Percentiles rank a stretch among this genome's conserved stretches.
phyloP scores from a whole-genome alignment of 2,797 vertebrate genomes.

The Arrhamphus sclerolepis region DNA sequence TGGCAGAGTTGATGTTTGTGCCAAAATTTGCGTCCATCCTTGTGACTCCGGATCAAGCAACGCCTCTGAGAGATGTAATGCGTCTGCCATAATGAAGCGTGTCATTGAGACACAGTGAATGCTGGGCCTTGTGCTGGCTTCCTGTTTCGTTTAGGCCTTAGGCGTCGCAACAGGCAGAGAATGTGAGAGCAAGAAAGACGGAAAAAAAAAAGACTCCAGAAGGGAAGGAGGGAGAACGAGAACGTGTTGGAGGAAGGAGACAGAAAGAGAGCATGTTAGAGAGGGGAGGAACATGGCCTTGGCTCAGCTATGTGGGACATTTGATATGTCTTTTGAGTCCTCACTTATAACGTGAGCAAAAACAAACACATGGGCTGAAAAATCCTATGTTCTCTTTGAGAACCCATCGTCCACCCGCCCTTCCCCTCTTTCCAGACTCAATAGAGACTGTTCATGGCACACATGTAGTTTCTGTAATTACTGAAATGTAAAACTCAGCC shows the following conservation, averaged over 20 bases:
- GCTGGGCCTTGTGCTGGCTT: constrained; percentile 80
- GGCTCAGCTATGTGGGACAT: constrained; percentile 80
- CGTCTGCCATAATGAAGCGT: constrained; percentile 76
- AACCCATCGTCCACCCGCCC: constrained; percentile 52
- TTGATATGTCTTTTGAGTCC: constrained; percentile 83
- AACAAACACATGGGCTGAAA: constrained; percentile 83
- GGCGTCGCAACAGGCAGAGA: constrained; percentile 77
- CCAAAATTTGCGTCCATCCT: constrained; percentile 77
- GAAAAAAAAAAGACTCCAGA: constrained; percentile 67
- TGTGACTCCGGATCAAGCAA: constrained; percentile 71
- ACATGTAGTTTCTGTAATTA: constrained; percentile 80
- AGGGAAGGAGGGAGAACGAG: constrained; percentile 66
- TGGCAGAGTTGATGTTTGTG: constrained; percentile 54
- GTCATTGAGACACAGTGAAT: constrained; percentile 83
- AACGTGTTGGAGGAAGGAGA: constrained; percentile 71
- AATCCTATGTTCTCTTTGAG: constrained; percentile 77
- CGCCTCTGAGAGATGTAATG: constrained; percentile 75
- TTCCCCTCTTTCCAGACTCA: constrained; percentile 72
- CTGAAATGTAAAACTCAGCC: constrained; percentile 79
- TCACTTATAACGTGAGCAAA: constrained; percentile 83
- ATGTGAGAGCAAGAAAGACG: constrained; percentile 68
- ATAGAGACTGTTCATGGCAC: constrained; percentile 80
- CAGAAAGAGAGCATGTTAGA: constrained; percentile 73
- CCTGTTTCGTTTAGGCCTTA: constrained; percentile 79
- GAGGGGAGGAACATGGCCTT: constrained; percentile 78